Evolutionary conservation across 2,888 invertebrate species (phyloP), one percentile per base, ranked within the genome.

Genomic region (Aromia moschata): DNA sequence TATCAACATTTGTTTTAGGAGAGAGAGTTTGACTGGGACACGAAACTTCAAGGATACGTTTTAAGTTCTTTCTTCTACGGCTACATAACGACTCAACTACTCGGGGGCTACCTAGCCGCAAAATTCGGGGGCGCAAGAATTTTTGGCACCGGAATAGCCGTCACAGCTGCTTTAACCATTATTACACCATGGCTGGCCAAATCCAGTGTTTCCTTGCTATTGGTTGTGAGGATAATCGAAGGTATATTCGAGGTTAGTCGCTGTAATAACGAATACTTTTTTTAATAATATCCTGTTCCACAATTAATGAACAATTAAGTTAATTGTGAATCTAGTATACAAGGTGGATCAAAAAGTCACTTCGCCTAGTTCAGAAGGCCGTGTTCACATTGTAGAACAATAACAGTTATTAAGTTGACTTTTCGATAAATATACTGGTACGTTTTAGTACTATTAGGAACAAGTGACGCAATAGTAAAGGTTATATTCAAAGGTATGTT

Each of bases 41-140:
- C 89, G 0, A 87, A 87, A 74, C 85, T 89, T 33, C 91, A 90
- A 79, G 94, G 94, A 0, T 81, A 90, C 49, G 86, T 95, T 20
- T 80, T 95, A 47, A 92, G 93, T 72, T 91, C 93, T 0, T 95
- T 95, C 81, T 95, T 95, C 83, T 94, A 93, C 75, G 94, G 94
- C 0, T 95, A 95, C 80, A 86, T 94, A 56, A 79, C 91, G 57
- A 94, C 94, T 0, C 94, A 92, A 79, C 82, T 94, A 36, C 84
- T 91, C 0, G 94, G 94, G 0, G 94, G 94, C 44, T 92, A 90
- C 86, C 81, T 96, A 45, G 92, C 93, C 1, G 87, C 90, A 68
- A 87, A 87, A 77, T 86, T 93, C 76, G 96, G 96, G 67, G 96
- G 95, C 61, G 93, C 93, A 83, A 85, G 88, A 70, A 87, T 92